Percentiles rank a stretch among this genome's conserved stretches.
phyloP scores from a whole-genome alignment of 2,797 vertebrate genomes.

The Clarias platycephalus region DNA sequence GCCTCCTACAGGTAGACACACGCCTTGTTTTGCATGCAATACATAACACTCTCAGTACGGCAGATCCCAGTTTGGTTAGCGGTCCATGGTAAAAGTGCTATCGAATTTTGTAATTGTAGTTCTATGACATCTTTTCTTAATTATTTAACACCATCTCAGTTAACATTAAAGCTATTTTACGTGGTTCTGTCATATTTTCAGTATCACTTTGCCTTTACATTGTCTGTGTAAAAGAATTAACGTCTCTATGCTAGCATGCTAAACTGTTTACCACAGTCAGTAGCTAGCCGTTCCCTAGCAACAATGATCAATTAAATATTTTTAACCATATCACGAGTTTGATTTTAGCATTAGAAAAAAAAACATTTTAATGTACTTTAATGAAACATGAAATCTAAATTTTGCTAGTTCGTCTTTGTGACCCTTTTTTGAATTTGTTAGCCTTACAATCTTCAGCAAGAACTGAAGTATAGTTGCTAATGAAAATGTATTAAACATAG shows the following conservation, averaged over 20 bases:
- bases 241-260: background rate
- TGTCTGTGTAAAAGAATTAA: background rate
- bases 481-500: constrained; percentile 1
- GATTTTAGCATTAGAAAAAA: background rate
- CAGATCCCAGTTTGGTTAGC: background rate
- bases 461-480: background rate
- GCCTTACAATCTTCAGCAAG: background rate
- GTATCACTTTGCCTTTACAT: background rate
- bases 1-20: constrained; percentile 78
- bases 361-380: background rate
- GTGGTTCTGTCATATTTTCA: background rate
- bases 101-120: background rate
- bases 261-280: background rate
- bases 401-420: background rate
- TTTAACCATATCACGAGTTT: background rate
- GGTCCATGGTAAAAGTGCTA: background rate
- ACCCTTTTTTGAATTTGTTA: background rate
- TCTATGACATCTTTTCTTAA: background rate
- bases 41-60: background rate
- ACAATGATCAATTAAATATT: background rate
- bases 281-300: background rate
- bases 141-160: background rate
- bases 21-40: background rate
- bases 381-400: background rate
- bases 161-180: background rate